Evolutionary conservation across 2,113 vertebrate species (phyloP).

Genomic region (Sturnira hondurensis): DNA sequence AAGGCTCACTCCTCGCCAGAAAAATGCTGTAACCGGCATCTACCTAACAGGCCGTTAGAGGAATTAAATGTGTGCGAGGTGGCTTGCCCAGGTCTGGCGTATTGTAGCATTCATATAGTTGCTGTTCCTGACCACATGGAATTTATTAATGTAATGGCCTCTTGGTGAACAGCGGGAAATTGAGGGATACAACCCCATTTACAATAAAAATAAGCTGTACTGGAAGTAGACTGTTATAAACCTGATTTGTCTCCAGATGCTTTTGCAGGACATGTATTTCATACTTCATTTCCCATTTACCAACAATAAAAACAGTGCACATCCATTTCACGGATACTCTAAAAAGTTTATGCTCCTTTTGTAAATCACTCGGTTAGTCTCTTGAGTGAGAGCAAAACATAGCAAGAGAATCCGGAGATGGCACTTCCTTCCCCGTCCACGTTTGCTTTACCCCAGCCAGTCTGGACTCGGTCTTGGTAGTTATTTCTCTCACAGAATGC

Average conservation of each 20-base stretch:
- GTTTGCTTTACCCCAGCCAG: background rate
- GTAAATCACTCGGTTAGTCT: background rate
- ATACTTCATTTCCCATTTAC: background rate
- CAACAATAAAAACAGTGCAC: background rate
- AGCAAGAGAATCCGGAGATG: background rate
- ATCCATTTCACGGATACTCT: background rate
- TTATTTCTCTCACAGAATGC: background rate
- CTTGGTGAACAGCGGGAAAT: background rate
- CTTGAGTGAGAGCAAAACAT: background rate
- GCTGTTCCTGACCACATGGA: background rate
- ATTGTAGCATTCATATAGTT: too few species aligned
- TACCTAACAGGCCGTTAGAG: background rate
- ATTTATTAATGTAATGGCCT: background rate
- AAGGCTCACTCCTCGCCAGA: background rate
- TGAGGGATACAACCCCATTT: background rate
- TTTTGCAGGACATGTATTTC: background rate
- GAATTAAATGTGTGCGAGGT: background rate
- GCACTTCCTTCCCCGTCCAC: background rate
- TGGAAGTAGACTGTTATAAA: background rate
- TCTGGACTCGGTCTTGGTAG: background rate
- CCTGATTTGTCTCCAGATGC: background rate
- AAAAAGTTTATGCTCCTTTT: background rate
- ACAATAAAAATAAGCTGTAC: background rate
- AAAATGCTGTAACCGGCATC: background rate
- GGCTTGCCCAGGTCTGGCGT: background rate